Evolutionary conservation across 2,888 invertebrate species (phyloP).

Genomic region (Cerastis leucographa): DNA sequence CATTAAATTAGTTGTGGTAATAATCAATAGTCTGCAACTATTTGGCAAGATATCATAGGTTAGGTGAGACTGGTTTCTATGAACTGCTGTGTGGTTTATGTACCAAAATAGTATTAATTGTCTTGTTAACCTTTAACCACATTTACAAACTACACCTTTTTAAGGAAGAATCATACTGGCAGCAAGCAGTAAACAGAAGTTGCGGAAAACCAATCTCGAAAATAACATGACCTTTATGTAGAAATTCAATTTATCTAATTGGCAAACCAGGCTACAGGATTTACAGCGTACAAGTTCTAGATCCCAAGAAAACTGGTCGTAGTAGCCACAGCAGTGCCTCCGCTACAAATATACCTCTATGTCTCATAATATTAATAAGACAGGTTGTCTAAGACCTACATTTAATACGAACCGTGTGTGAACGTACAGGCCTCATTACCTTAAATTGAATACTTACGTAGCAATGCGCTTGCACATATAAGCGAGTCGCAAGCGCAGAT

Average conservation of each 20-base stretch:
- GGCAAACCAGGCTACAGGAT: conserved; percentile 43
- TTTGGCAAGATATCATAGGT: conserved; percentile 49
- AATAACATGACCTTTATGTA: conserved; percentile 33
- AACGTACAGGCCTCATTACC: conserved; percentile 66
- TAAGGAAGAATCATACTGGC: not conserved
- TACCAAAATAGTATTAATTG: conserved; percentile 12
- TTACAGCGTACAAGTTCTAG: conserved; percentile 45
- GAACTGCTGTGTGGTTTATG: conserved; percentile 22
- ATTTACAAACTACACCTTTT: not conserved
- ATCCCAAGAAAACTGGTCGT: conserved; percentile 48
- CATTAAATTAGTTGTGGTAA: conserved; percentile 56
- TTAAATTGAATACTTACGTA: conserved; percentile 67
- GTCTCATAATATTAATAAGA: conserved; percentile 65
- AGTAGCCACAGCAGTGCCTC: conserved; percentile 11
- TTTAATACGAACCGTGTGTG: conserved; percentile 61
- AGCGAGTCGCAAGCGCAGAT: conserved; percentile 62
- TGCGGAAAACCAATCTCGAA: conserved; percentile 4
- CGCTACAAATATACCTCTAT: conserved; percentile 45
- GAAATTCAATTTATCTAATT: conserved; percentile 43
- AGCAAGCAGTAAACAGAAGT: not conserved
- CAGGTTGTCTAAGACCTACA: conserved; percentile 60
- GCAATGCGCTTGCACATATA: conserved; percentile 67
- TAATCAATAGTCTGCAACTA: conserved; percentile 42
- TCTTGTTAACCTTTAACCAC: not conserved
- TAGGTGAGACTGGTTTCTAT: conserved; percentile 26